Conservation (phyloP, 2,113 vertebrate genomes). For the Collichthys lucidus region DNA sequence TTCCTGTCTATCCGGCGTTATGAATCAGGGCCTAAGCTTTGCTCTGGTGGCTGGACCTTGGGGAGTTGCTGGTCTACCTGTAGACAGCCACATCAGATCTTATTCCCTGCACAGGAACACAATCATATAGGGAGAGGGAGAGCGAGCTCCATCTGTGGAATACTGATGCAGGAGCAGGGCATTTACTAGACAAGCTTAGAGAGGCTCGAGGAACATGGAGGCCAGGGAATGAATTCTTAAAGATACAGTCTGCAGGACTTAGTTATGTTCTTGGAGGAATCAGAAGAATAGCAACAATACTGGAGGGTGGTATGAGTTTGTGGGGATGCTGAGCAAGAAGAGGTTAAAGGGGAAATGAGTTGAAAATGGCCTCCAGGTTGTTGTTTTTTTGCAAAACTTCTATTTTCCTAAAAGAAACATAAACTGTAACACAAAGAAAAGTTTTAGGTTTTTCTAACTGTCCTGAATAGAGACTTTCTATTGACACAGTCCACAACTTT, state of each 20-base stretch:
- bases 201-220: constrained; percentile 43
- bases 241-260: constrained; percentile 37
- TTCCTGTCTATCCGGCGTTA: neutral
- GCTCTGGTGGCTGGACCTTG: constrained; percentile 38
- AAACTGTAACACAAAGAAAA: neutral
- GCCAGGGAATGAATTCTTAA: constrained; percentile 64
- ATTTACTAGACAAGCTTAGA: constrained; percentile 44
- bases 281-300: neutral
- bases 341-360: constrained; percentile 26
- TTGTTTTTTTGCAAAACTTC: constrained; percentile 31
- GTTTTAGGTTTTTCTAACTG: constrained; percentile 1
- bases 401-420: neutral
- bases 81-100: constrained; percentile 73
- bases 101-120: constrained; percentile 71
- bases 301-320: neutral
- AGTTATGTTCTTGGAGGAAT: constrained; percentile 19
- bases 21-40: constrained; percentile 44
- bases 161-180: constrained; percentile 68
- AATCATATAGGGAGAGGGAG: constrained; percentile 59
- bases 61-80: constrained; percentile 58
- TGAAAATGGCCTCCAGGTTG: constrained; percentile 17
- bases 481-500: neutral
- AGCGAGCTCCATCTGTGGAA: constrained; percentile 48
- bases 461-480: neutral
- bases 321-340: neutral